A percentile compares a stretch with the other conserved stretches of the same genome.
phyloP scores from a whole-genome alignment of 1,140 invertebrate genomes.

The Brachystomella parvula region DNA sequence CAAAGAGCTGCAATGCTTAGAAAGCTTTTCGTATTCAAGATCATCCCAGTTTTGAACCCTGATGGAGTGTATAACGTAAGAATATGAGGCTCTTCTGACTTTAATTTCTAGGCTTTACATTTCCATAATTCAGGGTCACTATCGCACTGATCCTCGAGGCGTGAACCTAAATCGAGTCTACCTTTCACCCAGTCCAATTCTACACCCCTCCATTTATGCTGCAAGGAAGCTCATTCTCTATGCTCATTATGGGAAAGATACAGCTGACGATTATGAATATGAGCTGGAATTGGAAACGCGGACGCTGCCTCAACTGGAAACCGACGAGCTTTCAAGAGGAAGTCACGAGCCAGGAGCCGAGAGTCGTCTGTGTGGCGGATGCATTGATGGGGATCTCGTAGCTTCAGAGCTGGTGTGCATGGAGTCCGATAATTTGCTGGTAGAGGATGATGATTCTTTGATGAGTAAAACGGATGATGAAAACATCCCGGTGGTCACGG shows the following conservation, averaged over 20 bases:
- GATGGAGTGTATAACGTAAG: conserved; percentile 71
- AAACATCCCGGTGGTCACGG: background rate
- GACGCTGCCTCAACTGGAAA: background rate
- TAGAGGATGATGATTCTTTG: no score
- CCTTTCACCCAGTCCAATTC: conserved; percentile 59
- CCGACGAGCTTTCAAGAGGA: background rate
- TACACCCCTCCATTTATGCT: conserved; percentile 76
- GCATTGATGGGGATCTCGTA: conserved; percentile 11
- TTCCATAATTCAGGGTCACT: conserved; percentile 57
- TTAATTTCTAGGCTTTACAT: background rate
- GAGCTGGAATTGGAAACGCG: conserved; percentile 2
- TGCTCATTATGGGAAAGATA: conserved; percentile 41
- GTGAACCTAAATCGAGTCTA: conserved; percentile 85
- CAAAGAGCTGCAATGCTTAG: conserved; percentile 59
- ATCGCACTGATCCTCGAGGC: conserved; percentile 78
- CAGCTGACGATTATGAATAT: conserved; percentile 23
- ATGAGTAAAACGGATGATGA: background rate
- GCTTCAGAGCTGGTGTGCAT: no score
- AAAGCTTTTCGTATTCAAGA: conserved; percentile 77
- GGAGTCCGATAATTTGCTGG: no score
- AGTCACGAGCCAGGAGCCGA: background rate
- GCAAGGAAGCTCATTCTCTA: conserved; percentile 68
- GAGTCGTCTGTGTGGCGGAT: conserved; percentile 33
- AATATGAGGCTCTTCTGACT: background rate
- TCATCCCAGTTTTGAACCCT: conserved; percentile 87